Percentiles rank a stretch among this genome's conserved stretches.
phyloP scores from a whole-genome alignment of 2,888 invertebrate species.

The Andrena bicolor region DNA sequence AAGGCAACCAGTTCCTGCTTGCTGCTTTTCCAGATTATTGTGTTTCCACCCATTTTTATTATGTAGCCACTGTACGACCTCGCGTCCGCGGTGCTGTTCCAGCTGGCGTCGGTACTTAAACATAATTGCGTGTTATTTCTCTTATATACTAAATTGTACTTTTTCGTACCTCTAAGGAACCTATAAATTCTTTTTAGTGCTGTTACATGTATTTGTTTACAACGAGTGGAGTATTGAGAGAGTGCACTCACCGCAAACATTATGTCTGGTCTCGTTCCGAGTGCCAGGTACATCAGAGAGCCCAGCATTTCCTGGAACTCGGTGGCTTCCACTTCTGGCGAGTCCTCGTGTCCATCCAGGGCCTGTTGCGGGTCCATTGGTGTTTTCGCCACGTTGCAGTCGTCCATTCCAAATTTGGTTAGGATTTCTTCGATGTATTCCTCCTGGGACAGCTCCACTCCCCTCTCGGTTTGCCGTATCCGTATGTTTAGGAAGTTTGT shows the following conservation, averaged over 20 bases:
- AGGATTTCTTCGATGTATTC: neutral
- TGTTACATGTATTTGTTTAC: neutral
- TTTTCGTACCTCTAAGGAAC: neutral
- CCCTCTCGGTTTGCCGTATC: neutral
- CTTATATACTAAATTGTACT: neutral
- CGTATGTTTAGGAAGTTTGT: neutral
- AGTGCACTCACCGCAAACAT: neutral
- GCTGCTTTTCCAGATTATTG: neutral
- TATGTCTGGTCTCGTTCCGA: neutral
- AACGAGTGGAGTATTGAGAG: neutral
- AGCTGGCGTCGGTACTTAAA: neutral
- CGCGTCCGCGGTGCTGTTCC: neutral
- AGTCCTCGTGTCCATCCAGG: neutral
- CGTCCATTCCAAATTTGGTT: neutral
- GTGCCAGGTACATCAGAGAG: neutral
- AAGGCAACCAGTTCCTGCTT: neutral
- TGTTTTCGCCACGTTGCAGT: neutral
- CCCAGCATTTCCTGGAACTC: neutral
- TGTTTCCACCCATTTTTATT: neutral
- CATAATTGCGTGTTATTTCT: neutral
- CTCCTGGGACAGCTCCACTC: neutral
- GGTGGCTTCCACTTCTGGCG: neutral
- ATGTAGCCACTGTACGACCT: neutral
- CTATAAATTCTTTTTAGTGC: conserved; percentile 1
- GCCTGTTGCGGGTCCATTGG: neutral